Evolutionary conservation across 2,113 vertebrate species (phyloP).

Genomic region (Struthio camelus): DNA sequence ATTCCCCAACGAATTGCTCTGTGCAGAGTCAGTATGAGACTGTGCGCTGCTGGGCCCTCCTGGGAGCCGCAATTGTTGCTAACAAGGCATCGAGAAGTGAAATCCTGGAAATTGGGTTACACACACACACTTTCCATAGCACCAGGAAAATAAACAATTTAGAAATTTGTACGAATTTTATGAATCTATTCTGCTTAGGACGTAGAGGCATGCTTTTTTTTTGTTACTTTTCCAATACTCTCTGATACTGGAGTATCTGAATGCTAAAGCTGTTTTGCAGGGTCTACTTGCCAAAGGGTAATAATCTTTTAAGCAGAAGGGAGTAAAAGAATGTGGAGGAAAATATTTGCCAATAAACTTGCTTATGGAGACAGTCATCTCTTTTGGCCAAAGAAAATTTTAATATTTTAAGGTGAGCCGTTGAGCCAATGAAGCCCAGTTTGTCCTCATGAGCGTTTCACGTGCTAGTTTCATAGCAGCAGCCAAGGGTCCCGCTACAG

Average conservation of each 20-base stretch:
- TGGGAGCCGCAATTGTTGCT: not conserved
- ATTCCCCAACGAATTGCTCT: slow-evolving; percentile 15
- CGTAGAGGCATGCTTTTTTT: fast-evolving
- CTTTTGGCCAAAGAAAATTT: not conserved
- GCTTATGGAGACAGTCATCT: not conserved
- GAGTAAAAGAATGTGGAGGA: not conserved
- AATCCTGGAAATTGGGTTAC: slow-evolving; percentile 1
- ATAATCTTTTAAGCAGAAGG: not conserved
- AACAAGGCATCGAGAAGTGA: slow-evolving; percentile 26
- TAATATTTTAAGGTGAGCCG: not conserved
- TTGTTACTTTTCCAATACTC: not conserved
- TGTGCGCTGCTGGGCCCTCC: not conserved
- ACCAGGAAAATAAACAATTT: not conserved
- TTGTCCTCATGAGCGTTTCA: not conserved
- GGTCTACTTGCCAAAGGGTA: not conserved
- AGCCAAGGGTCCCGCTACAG: not conserved
- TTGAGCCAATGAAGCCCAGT: not conserved
- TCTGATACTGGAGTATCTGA: not conserved
- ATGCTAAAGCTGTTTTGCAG: not conserved
- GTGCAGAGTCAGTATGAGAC: not conserved
- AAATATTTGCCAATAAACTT: not conserved
- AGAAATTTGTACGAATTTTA: not conserved
- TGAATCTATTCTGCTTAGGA: not conserved
- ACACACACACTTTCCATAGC: not conserved
- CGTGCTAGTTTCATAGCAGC: not conserved